Evolutionary conservation across 2,113 vertebrate species (phyloP).

Genomic region (Cranoglanis bouderius): DNA sequence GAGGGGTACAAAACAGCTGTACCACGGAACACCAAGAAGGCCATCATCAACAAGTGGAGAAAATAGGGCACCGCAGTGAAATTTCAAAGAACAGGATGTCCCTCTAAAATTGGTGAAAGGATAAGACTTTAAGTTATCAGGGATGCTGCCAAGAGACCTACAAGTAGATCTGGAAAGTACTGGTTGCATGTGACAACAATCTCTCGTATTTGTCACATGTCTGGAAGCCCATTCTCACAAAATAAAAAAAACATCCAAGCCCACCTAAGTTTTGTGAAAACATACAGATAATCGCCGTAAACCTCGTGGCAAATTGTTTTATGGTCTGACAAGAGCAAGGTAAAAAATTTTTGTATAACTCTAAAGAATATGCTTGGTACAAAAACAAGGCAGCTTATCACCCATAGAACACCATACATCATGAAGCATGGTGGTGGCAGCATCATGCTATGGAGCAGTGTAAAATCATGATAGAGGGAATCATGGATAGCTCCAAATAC

Average conservation of each 20-base stretch:
- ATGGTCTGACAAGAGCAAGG: neutral
- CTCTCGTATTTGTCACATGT: no score
- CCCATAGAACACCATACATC: neutral
- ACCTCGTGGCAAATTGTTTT: neutral
- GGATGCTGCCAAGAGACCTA: neutral
- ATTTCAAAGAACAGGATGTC: no score
- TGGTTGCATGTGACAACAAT: no score
- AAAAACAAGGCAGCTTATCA: neutral
- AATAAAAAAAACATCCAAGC: neutral
- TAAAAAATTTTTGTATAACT: neutral
- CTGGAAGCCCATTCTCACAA: neutral
- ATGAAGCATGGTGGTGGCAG: neutral
- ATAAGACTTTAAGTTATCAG: neutral
- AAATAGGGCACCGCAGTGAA: neutral
- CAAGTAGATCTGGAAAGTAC: no score
- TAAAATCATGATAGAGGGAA: no score
- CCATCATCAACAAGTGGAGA: neutral
- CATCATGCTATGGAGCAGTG: neutral
- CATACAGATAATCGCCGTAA: neutral
- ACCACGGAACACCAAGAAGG: no score
- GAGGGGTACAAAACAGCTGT: neutral
- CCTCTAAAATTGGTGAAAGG: no score
- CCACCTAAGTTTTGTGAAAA: neutral
- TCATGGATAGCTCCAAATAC: neutral
- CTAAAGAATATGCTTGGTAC: neutral